Evolutionary conservation across 2,888 invertebrate species (phyloP), one percentile per base, ranked within the genome.

Genomic region (Homarus gammarus): DNA sequence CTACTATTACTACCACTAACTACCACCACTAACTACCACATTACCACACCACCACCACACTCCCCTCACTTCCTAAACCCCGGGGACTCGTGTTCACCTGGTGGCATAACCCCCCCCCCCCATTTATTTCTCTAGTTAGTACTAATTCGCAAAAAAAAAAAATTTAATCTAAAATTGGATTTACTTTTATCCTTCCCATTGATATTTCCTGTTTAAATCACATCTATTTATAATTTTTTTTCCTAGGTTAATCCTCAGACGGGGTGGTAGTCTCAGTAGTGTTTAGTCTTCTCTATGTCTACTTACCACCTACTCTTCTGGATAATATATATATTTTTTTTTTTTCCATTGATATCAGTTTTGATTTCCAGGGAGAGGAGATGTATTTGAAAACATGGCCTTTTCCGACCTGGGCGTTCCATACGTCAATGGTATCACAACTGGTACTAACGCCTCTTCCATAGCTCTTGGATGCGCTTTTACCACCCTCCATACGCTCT

Each of bases 351-450:
- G 78, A 86, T 70, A 86, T 72, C 56, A 77, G 77, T 68, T 86
- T 86, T 86, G 70, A 79, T 79, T 86, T 86, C 49, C 86, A 86
- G 86, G 79, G 77, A 86, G 86, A 86, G 86, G 78, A 72, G 78
- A 79, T 86, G 79, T 79, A 82, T 70, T 70, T 68, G 77, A 78
- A 68, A 78, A 84, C 84, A 51, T 86, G 78, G 79, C 64, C 78
- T 79, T 86, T 78, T 86, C 70, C 79, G 79, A 86, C 78, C 68
- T 79, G 70, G 79, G 78, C 70, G 79, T 68, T 68, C 70, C 79
- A n/a, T 86, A 86, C 86, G 51, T 79, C 78, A 86, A 86, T 86
- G 79, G 79, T 86, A 51, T 86, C 70, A 51, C 86, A 51, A 79
- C 86, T 79, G 86, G 86, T 86, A 86, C 79, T 86, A 79, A 77